Conservation (phyloP, 2,888 invertebrate genomes). For the Trissolcus japonicus region DNA sequence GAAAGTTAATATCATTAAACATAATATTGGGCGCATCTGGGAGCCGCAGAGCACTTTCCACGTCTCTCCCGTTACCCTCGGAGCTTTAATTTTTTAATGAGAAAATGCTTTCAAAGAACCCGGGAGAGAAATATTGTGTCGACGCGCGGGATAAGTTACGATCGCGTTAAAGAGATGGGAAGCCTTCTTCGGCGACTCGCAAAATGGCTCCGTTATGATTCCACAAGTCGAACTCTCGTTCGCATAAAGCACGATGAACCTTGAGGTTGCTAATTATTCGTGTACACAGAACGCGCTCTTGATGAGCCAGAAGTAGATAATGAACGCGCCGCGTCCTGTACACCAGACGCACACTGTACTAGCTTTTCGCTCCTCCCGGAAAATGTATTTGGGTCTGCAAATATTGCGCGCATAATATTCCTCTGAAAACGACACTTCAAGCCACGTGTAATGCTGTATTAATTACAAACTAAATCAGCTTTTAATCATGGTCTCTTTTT, state of each 20-base stretch:
- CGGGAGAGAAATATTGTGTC: constrained; percentile 75
- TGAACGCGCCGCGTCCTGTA: constrained; percentile 63
- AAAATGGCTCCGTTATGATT: constrained; percentile 38
- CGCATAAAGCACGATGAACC: neutral
- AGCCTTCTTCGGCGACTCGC: constrained; percentile 55
- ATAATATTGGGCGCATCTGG: constrained; percentile 77
- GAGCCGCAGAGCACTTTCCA: constrained; percentile 76
- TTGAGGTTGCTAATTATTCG: constrained; percentile 63
- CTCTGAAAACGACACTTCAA: constrained; percentile 49
- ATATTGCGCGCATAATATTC: constrained; percentile 30
- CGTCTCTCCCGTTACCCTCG: constrained; percentile 54
- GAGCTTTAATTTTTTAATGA: constrained; percentile 80
- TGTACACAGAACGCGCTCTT: constrained; percentile 52
- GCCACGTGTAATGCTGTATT: constrained; percentile 71
- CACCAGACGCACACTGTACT: constrained; percentile 50
- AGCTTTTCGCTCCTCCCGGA: constrained; percentile 16
- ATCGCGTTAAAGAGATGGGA: constrained; percentile 67
- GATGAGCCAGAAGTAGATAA: constrained; percentile 62
- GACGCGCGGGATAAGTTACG: constrained; percentile 74
- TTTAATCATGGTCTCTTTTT: no score
- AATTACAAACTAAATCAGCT: constrained; percentile 72
- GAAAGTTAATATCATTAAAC: constrained; percentile 77
- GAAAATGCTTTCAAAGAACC: constrained; percentile 81
- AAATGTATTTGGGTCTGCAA: constrained; percentile 53
- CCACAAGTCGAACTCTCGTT: constrained; percentile 7